Evolutionary conservation across 2,888 invertebrate species (phyloP).

Genomic region (Cryptophagus acutangulus): DNA sequence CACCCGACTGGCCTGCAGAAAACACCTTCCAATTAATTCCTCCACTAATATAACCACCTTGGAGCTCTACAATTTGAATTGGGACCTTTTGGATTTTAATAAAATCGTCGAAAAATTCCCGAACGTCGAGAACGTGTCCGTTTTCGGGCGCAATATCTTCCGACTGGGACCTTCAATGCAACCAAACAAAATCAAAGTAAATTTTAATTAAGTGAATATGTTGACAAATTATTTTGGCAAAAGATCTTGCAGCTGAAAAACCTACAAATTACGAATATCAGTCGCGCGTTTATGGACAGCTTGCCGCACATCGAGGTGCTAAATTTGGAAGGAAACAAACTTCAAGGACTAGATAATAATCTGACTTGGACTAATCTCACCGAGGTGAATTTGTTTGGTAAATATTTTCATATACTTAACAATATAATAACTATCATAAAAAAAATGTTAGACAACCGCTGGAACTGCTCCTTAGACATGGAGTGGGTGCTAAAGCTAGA

Average conservation of each 20-base stretch:
- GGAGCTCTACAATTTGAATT: slow-evolving; percentile 11
- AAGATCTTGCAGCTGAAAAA: slow-evolving; percentile 28
- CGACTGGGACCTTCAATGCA: slow-evolving; percentile 21
- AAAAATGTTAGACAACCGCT: slow-evolving; percentile 57
- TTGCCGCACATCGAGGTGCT: slow-evolving; percentile 29
- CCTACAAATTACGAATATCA: slow-evolving; percentile 27
- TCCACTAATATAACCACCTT: slow-evolving; percentile 9
- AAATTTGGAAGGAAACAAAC: slow-evolving; percentile 27
- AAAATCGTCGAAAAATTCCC: slow-evolving; percentile 24
- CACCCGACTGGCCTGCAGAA: slow-evolving; percentile 3
- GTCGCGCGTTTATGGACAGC: slow-evolving; percentile 24
- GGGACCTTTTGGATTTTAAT: slow-evolving; percentile 22
- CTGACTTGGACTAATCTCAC: slow-evolving; percentile 16
- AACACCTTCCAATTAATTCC: slow-evolving; percentile 12
- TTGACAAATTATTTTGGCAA: not conserved
- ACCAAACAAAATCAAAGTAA: slow-evolving; percentile 22
- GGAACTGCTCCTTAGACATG: slow-evolving; percentile 62
- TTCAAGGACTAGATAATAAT: slow-evolving; percentile 23
- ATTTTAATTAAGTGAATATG: not conserved
- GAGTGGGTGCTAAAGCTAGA: slow-evolving; percentile 60
- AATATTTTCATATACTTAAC: slow-evolving; percentile 13
- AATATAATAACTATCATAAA: slow-evolving; percentile 4
- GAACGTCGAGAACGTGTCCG: slow-evolving; percentile 21
- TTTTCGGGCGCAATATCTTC: slow-evolving; percentile 26
- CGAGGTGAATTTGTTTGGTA: slow-evolving; percentile 23